Base-by-base conservation (phyloP, 2,888 invertebrate species). In the Trichogramma evanescens region DNA sequence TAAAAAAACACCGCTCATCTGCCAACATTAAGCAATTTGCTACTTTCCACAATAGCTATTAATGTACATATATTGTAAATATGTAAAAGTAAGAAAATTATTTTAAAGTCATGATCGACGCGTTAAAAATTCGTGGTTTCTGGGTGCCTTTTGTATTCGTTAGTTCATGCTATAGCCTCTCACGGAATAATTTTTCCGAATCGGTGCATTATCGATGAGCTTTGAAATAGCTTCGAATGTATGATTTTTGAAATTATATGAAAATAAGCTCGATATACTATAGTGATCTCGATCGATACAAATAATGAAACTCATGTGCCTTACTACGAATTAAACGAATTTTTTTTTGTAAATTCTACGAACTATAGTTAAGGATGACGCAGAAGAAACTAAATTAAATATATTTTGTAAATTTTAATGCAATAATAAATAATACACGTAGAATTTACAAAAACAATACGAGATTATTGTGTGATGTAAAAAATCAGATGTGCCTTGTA, bases 221-320 rank as follows among this genome's bases (percentile, higher is more conserved):
- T 50, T 13, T 49, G 49, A 49, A 50, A 50, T 43, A 49, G 8
- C 9, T 9, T 40, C 44, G 44, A 39, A 5, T 7, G 10, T 26
- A 50, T n/a, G 40, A 26, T 50, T 57, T 52, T 53, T 26, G 39
- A 49, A 46, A 45, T 45, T 6, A 45, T 39, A 4, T 39, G 39
- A 13, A 7, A 39, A 13, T 26, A 45, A 40, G 46, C 46, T 54
- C 45, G 8, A 45, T 44, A 54, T 41, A 48, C 45, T 8, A 4
- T 13, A 43, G 10, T 40, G 56, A 62, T 62, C 54, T 58, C 55
- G 41, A 50, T 44, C n/a, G 44, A 56, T 13, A 59, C 53, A 42
- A 7, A 10, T 56, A 50, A 56, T 60, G 62, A 8, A 64, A 64
- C 58, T 59, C 52, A 60, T 64, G 64, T 64, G 64, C 64, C 64